Evolutionary conservation across 2,113 vertebrate genomes (phyloP).

Genomic region (Hydrochoerus hydrochaeris): DNA sequence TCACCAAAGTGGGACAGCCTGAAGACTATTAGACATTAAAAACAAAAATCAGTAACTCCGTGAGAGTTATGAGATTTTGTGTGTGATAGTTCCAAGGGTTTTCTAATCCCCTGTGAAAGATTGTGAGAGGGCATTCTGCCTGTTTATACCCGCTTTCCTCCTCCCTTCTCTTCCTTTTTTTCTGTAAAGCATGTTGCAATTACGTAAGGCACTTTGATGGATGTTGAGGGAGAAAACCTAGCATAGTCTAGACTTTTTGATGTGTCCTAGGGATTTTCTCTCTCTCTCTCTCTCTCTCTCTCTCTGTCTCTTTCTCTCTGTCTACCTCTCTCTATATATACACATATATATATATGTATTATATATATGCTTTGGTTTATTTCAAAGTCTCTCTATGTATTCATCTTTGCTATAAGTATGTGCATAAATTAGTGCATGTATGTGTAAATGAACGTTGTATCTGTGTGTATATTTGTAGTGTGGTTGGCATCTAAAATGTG

Average conservation of each 20-base stretch:
- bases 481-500: neutral
- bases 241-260: neutral
- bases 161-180: neutral
- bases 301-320: too few relatives aligned
- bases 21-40: neutral
- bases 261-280: neutral
- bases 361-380: neutral
- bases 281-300: neutral
- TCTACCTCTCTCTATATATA: too few relatives aligned
- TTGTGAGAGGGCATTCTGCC: neutral
- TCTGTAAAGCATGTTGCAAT: neutral
- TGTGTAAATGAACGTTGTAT: neutral
- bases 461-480: neutral
- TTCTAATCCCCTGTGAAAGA: neutral
- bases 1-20: neutral
- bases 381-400: neutral
- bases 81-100: neutral
- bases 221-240: neutral
- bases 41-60: neutral
- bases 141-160: too few relatives aligned
- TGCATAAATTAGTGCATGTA: neutral
- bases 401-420: neutral
- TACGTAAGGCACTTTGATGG: neutral
- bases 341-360: too few relatives aligned
- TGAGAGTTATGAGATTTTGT: neutral